Conservation (phyloP, 2,888 invertebrate genomes). For the Drosophila conformis region DNA sequence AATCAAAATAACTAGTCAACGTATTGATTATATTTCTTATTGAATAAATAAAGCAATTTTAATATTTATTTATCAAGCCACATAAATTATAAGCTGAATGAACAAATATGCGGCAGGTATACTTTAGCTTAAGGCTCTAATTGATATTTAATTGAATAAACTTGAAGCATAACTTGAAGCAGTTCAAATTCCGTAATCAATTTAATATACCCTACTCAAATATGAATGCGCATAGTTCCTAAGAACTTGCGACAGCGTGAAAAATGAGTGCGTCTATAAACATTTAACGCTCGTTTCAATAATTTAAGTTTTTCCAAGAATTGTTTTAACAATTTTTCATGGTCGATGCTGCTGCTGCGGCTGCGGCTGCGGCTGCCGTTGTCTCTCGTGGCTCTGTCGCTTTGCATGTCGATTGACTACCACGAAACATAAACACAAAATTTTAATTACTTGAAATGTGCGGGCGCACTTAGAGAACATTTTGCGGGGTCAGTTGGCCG, state of each 20-base stretch:
- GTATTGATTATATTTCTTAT: neutral
- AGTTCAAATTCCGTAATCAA: neutral
- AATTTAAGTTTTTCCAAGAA: slow-evolving; percentile 66
- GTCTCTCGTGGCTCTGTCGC: neutral
- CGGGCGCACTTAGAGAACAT: slow-evolving; percentile 76
- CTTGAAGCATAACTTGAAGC: neutral
- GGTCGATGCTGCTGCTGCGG: slow-evolving; percentile 42
- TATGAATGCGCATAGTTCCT: slow-evolving; percentile 46
- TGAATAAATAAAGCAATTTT: neutral
- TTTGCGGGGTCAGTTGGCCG: slow-evolving; percentile 66
- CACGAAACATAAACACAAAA: slow-evolving; percentile 75
- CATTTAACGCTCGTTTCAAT: slow-evolving; percentile 58
- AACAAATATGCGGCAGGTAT: no score
- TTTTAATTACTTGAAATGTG: slow-evolving; percentile 78
- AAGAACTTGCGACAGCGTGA: slow-evolving; percentile 68
- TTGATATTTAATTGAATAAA: neutral
- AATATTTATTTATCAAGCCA: neutral
- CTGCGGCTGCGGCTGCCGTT: neutral
- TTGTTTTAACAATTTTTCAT: slow-evolving; percentile 60
- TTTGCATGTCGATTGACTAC: slow-evolving; percentile 53
- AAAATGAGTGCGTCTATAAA: slow-evolving; percentile 57
- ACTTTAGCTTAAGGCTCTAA: neutral
- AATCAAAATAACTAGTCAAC: neutral
- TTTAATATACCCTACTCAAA: slow-evolving; percentile 19
- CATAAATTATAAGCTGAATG: neutral